A percentile compares a stretch with the other conserved stretches of the same genome.
Evolutionary conservation across 2,113 vertebrate species (phyloP).

Genomic region (Calyptommatus sinebrachiatus): DNA sequence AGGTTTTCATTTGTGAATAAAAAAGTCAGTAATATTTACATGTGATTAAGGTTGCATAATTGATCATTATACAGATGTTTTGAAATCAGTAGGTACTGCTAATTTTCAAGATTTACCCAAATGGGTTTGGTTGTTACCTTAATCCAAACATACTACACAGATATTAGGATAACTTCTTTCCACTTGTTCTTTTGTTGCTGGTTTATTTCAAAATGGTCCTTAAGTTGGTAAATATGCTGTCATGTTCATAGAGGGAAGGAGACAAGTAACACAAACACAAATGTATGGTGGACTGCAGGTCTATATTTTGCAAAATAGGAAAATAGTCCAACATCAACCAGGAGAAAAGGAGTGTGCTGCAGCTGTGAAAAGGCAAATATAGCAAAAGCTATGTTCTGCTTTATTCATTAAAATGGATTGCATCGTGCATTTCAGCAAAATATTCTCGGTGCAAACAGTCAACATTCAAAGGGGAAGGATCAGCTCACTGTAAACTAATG

Average conservation of each 20-base stretch:
- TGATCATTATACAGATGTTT: constrained; percentile 56
- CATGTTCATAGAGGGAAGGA: constrained; percentile 15
- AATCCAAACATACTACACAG: constrained; percentile 50
- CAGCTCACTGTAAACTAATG: constrained; percentile 25
- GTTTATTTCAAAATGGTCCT: constrained; percentile 44
- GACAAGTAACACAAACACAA: constrained; percentile 24
- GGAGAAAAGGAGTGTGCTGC: constrained; percentile 35
- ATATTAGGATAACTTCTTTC: constrained; percentile 49
- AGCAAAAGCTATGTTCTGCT: constrained; percentile 43
- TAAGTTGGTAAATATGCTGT: constrained; percentile 41
- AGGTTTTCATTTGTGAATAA: constrained; percentile 69
- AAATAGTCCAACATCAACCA: constrained; percentile 35
- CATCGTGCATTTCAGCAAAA: constrained; percentile 14
- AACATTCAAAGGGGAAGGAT: constrained; percentile 34
- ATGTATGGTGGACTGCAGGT: constrained; percentile 21
- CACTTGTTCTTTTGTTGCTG: constrained; percentile 23
- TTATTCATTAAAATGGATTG: constrained; percentile 25
- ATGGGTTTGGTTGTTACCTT: constrained; percentile 45
- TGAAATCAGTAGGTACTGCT: constrained; percentile 53
- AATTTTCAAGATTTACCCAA: constrained; percentile 64
- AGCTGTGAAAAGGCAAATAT: constrained; percentile 18
- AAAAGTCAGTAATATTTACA: constrained; percentile 79
- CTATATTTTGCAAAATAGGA: constrained; percentile 24
- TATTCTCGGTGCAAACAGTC: constrained; percentile 34
- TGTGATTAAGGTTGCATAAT: constrained; percentile 76